Conservation (phyloP, 2,113 vertebrate genomes). For the Sinocyclocheilus maitianheensis region DNA sequence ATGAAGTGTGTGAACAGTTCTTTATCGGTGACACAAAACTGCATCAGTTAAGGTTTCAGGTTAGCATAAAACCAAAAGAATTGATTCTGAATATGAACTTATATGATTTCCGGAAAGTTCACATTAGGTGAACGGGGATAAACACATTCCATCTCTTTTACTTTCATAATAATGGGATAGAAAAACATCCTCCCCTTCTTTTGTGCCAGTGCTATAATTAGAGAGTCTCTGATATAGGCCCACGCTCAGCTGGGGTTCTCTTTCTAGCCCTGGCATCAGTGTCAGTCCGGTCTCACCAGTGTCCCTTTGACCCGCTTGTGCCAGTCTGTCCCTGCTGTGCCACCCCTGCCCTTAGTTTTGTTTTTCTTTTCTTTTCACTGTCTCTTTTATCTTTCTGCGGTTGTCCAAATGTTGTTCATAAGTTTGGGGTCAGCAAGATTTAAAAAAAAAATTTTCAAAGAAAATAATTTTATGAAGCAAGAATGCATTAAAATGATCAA, state of each 20-base stretch:
- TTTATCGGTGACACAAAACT: not conserved
- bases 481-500: too few relatives aligned
- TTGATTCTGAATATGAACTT: not conserved
- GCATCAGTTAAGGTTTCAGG: not conserved
- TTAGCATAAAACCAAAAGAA: not conserved
- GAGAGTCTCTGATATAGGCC: constrained; percentile 54
- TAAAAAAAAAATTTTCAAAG: too few relatives aligned
- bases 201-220: constrained; percentile 68
- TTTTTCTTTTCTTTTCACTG: not conserved
- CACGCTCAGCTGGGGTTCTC: constrained; percentile 67
- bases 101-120: constrained; percentile 20
- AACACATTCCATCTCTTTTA: constrained; percentile 32
- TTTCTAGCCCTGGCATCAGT: constrained; percentile 60
- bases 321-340: constrained; percentile 7
- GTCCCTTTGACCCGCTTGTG: constrained; percentile 29
- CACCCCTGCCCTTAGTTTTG: not conserved
- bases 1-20: not conserved
- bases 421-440: not conserved
- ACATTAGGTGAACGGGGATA: not conserved
- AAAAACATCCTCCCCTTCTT: constrained; percentile 35
- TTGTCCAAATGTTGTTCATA: not conserved
- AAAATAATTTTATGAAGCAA: too few relatives aligned
- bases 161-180: constrained; percentile 11
- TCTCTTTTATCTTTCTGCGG: not conserved
- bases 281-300: constrained; percentile 63